Evolutionary conservation across 2,797 vertebrate genomes (phyloP).

Genomic region (Pterois miles): DNA sequence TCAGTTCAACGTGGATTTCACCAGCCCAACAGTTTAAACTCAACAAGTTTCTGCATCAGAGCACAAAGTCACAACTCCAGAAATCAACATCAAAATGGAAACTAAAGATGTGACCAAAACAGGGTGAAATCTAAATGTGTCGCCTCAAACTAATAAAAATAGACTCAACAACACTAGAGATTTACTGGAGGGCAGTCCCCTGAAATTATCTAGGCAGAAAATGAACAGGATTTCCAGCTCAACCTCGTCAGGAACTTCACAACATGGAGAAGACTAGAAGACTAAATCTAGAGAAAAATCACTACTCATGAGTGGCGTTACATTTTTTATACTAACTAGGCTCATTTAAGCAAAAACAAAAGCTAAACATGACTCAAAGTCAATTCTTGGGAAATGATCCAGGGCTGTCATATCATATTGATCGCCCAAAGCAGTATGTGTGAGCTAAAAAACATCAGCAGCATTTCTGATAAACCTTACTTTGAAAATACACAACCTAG

Average conservation of each 20-base stretch:
- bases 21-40: background rate
- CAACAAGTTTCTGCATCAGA: background rate
- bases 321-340: background rate
- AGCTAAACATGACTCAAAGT: background rate
- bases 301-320: background rate
- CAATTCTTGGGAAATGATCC: background rate
- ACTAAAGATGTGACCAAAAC: background rate
- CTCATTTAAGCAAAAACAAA: background rate
- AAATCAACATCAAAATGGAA: background rate
- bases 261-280: background rate
- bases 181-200: background rate
- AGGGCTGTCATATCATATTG: background rate
- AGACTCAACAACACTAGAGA: background rate
- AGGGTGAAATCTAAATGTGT: background rate
- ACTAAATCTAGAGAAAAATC: background rate
- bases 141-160: background rate
- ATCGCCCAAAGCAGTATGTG: background rate
- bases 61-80: background rate
- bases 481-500: background rate
- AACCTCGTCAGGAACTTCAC: background rate
- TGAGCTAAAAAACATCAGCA: background rate
- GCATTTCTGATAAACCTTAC: background rate
- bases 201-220: background rate
- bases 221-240: background rate
- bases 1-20: background rate